Base-by-base conservation (phyloP, 2,797 vertebrate species). In the Dromococcyx pavoninus region DNA sequence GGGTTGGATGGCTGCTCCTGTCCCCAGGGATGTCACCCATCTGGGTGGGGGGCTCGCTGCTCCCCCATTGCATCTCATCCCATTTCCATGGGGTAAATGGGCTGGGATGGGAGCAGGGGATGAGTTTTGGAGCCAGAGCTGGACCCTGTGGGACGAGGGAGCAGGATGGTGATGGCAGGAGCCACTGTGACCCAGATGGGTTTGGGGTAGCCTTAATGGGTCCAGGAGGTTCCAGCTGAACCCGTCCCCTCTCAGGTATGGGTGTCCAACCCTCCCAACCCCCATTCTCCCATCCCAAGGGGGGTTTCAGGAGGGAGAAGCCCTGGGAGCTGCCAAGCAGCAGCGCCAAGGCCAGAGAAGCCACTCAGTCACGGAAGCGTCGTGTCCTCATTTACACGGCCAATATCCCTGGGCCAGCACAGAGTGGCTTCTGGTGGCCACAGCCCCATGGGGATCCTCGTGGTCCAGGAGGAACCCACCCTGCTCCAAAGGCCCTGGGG, bases 401-500 rank as follows among this genome's bases (percentile, higher is more conserved):
- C 46, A 8, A 5, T 25, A 10, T n/a, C 56, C 56, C 54, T 0
- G 1, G 50, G n/a, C 19, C 1, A 2, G 35, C 37, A 7, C 4
- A 0, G 30, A 23, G 28, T n/a, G n/a, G 7, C 75, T 6, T 5
- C 32, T 7, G 35, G n/a, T 5, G 30, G 13, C 46, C 67, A 0
- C 51, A 19, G 17, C 12, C 13, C 19, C 3, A 0, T 0, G 2
- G 17, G 16, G n/a, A 46, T 30, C 25, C 37, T 9, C 2, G 0
- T 8, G 21, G 21, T 30, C 28, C 1, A 1, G 6, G 25, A 3
- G 17, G 22, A 23, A 60, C 58, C 65, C 74, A 9, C 7, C 35
- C 28, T 1, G 1, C 30, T 32, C 13, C 50, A 5, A 9, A 75
- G 15, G n/a, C n/a, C n/a, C n/a, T 5, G 0, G 44, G 64, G 72